phyloP scores from a whole-genome alignment of 2,797 vertebrate genomes.

The Pagetopsis macropterus region DNA sequence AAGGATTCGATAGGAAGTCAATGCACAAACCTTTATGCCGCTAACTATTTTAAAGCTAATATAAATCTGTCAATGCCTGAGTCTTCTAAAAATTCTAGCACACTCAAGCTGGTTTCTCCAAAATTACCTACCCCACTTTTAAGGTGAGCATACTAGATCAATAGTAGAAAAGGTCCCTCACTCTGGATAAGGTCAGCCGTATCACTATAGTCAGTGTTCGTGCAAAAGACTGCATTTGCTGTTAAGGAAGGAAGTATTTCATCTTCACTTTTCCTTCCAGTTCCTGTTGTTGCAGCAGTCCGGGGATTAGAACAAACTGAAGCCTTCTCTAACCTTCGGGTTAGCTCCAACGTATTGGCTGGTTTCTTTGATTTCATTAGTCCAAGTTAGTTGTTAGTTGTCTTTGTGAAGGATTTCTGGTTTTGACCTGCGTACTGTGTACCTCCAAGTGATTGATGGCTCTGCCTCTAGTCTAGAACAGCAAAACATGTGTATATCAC shows the following conservation, averaged over 20 bases:
- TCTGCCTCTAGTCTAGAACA: not conserved
- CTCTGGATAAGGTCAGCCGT: not conserved
- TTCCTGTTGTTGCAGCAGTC: slow-evolving; percentile 45
- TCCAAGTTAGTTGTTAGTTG: not conserved
- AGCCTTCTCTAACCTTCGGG: slow-evolving; percentile 22
- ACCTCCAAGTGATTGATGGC: not conserved
- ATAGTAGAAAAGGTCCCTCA: too few relatives aligned
- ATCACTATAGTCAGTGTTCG: not conserved
- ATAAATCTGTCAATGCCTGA: not conserved
- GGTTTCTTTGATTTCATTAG: slow-evolving; percentile 5
- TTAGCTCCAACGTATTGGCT: slow-evolving; percentile 23
- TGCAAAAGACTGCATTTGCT: slow-evolving; percentile 21
- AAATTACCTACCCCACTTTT: too few relatives aligned
- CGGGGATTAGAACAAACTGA: slow-evolving; percentile 2
- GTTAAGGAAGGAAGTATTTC: slow-evolving; percentile 57
- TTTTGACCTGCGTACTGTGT: not conserved
- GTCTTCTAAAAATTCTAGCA: not conserved
- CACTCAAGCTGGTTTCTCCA: too few relatives aligned
- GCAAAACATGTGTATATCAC: not conserved
- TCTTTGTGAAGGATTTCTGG: slow-evolving; percentile 9
- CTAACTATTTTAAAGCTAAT: not conserved
- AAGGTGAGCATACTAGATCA: too few relatives aligned
- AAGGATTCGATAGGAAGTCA: slow-evolving; percentile 18
- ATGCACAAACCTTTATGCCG: not conserved
- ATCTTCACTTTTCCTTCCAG: slow-evolving; percentile 44